Evolutionary conservation across 2,797 vertebrate genomes (phyloP), one percentile per base, ranked within the genome.

Genomic region (Enteromius mattozi): DNA sequence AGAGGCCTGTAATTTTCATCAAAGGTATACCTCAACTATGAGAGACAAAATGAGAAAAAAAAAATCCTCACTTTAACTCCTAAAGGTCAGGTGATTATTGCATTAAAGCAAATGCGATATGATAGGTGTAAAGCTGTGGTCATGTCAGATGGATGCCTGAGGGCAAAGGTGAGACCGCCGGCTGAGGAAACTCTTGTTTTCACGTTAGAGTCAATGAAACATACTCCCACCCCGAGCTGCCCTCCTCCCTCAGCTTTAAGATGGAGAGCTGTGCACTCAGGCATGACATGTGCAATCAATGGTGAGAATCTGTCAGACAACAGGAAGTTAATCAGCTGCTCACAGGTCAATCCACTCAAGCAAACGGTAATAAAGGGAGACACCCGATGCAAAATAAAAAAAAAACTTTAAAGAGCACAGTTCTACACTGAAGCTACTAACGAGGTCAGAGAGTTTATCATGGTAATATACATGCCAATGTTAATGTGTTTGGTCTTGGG

Each of bases 101-200:
- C 51, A 56, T 81, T 49, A 78, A 70, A 79, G 27, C 40, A 70
- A 84, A 33, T 61, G 70, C 13, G 59, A 75, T 81, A n/a, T 24
- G 56, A 56, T 72, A 69, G 82, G 78, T 78, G 65, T 80, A 54
- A 24, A 82, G 19, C 78, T 86, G 54, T 81, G 71, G 78, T 89
- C 69, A 78, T 77, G 83, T 85, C 72, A 79, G 74, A 47, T 69
- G 69, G 45, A 69, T 45, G 74, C 85, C 59, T 71, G 78, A 70
- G 76, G 69, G 16, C 19, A 68, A 24, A 81, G 80, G 72, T 77
- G 61, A 81, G 24, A 30, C 33, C 8, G 2, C 19, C 16, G 6
- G 72, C 47, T 69, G 70, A 82, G 40, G 24, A 72, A 79, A 78
- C 42, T 10, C 78, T 47, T n/a, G n/a, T 80, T 27, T 68, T 71